Evolutionary conservation across 2,797 vertebrate species (phyloP).

Genomic region (Poecile montanus): DNA sequence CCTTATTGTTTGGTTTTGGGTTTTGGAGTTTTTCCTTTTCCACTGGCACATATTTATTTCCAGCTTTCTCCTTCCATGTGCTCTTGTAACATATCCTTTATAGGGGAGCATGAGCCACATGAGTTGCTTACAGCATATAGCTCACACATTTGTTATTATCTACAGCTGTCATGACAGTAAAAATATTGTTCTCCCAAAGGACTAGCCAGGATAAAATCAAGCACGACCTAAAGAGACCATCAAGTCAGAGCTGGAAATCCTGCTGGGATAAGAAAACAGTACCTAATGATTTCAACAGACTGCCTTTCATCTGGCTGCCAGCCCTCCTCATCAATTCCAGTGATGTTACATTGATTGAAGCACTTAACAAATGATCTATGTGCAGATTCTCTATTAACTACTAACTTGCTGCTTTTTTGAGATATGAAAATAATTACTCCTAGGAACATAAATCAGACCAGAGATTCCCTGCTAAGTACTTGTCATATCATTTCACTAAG

Average conservation of each 20-base stretch:
- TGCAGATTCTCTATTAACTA: not conserved
- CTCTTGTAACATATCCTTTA: not conserved
- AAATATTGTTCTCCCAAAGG: not conserved
- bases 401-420: not conserved
- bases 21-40: not conserved
- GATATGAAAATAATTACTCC: not conserved
- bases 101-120: not conserved
- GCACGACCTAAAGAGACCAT: not conserved
- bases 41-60: not conserved
- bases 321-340: not conserved
- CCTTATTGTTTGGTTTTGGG: not conserved
- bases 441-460: not conserved
- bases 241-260: not conserved
- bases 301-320: not conserved
- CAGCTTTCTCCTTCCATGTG: not conserved
- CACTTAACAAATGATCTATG: not conserved
- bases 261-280: not conserved
- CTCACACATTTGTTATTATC: not conserved
- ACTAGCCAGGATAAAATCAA: not conserved
- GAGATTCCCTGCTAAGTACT: not conserved
- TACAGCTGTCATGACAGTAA: not conserved
- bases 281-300: not conserved
- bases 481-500: not conserved
- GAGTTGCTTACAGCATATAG: not conserved
- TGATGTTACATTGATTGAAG: not conserved